A percentile compares a stretch with the other conserved stretches of the same genome.
Evolutionary conservation across 1,140 invertebrate species (phyloP).

Genomic region (Campodea augens): DNA sequence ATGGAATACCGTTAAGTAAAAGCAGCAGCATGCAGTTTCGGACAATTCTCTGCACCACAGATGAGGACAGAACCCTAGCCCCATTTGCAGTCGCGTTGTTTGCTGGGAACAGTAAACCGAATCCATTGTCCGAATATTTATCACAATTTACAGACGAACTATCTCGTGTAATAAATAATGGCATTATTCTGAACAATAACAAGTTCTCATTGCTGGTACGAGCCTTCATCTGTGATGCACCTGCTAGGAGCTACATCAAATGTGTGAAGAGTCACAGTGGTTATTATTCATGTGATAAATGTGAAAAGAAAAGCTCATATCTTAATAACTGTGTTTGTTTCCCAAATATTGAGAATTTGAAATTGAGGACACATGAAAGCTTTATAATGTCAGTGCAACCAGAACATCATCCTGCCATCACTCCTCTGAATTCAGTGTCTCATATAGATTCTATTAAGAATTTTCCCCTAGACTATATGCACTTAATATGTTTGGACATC

Average conservation of each 20-base stretch:
- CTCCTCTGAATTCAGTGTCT: background rate
- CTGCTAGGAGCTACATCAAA: slow-evolving; percentile 10
- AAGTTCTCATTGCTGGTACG: slow-evolving; percentile 5
- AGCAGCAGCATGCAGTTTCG: slow-evolving; percentile 1
- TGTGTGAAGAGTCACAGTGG: slow-evolving; percentile 7
- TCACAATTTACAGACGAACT: background rate
- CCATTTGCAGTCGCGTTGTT: background rate
- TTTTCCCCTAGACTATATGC: background rate
- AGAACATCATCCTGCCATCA: background rate
- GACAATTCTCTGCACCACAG: slow-evolving; percentile 1
- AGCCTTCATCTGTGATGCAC: slow-evolving; percentile 11
- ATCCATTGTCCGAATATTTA: background rate
- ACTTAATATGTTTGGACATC: background rate
- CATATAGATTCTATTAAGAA: background rate
- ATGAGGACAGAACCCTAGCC: background rate
- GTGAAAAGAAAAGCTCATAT: slow-evolving; percentile 4
- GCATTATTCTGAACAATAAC: background rate
- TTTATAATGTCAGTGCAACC: background rate
- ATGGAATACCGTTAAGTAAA: slow-evolving; percentile 5
- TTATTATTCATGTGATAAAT: slow-evolving; percentile 11
- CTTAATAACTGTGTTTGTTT: background rate
- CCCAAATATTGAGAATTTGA: background rate
- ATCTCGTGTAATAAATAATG: slow-evolving; percentile 1
- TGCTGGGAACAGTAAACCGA: background rate
- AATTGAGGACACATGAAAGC: background rate